Evolutionary conservation across 2,113 vertebrate genomes (phyloP).

Genomic region (Hirundichthys speculiger): DNA sequence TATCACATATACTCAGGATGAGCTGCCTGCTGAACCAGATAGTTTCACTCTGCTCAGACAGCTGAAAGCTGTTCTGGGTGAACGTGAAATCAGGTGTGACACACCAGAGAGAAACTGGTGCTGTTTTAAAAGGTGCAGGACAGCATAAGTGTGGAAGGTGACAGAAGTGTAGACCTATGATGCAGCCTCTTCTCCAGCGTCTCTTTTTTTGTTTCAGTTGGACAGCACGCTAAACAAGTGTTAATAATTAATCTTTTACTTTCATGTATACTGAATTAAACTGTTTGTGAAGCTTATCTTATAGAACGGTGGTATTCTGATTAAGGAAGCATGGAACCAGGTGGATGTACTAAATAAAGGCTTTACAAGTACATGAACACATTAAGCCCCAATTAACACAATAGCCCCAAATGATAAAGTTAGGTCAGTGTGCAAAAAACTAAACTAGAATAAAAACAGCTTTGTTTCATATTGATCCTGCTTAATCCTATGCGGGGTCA

Average conservation of each 20-base stretch:
- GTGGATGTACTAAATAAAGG: not conserved
- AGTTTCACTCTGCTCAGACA: constrained; percentile 21
- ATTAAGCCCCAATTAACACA: no score
- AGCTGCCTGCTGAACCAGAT: constrained; percentile 25
- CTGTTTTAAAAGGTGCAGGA: constrained; percentile 14
- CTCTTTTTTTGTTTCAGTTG: not conserved
- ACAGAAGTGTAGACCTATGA: not conserved
- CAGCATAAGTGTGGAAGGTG: not conserved
- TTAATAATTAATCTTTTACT: not conserved
- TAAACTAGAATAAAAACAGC: no score
- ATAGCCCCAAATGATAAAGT: no score
- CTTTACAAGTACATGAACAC: no score
- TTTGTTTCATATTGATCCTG: no score
- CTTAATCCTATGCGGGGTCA: no score
- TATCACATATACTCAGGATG: constrained; percentile 24
- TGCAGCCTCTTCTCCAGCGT: not conserved
- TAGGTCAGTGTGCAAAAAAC: no score
- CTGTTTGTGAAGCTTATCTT: not conserved
- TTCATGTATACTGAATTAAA: not conserved
- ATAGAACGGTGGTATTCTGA: not conserved
- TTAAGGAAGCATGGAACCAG: not conserved
- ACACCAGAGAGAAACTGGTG: constrained; percentile 22
- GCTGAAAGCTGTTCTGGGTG: constrained; percentile 29
- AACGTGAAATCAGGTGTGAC: constrained; percentile 38
- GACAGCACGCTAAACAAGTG: not conserved